Evolutionary conservation across 2,113 vertebrate species (phyloP), one percentile per base, ranked within the genome.

Genomic region (Eublepharis macularius): DNA sequence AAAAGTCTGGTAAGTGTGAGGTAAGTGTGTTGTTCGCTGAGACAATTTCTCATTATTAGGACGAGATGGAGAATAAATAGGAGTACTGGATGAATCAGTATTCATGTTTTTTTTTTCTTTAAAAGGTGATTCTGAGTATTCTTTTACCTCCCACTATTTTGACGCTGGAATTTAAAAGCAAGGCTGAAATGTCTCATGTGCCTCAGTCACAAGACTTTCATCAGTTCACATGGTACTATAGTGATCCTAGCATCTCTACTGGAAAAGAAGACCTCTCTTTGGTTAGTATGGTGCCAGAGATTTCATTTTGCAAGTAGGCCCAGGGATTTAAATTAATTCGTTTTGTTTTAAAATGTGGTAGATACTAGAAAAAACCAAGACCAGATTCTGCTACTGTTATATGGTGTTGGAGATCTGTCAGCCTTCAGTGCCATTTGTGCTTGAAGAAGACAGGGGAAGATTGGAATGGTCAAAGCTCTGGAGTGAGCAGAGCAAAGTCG

Each of bases 181-280:
- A 98, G 93, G 98, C 98, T 36, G 98, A 99, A 94, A 99, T 99
- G 99, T 99, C 98, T 2, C 99, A 99, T 21, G 97, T 99, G 10
- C 98, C 98, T 54, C 98, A 99, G 86, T 93, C 95, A 73, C 97
- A 98, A 78, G 99, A 99, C 79, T 96, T 93, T 66, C 94, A 96
- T 66, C 97, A 98, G 88, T 98, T 98, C 86, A 95, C 95, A 0
- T 95, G 96, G 91, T 95, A 98, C 76, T 87, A 96, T 5, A 95
- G 91, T 14, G 97, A 97, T 63, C 96, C 94, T 86, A 82, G 70
- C 32, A 82, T 87, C 70, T 4, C 81, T 75, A 91, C 3, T 87
- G 68, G 85, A 76, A 96, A 89, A 93, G 95, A 94, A 70, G 81
- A 76, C 19, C 63, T 85, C 36, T 87, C 41, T 76, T 26, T 9